Conservation (phyloP, 2,113 vertebrate genomes). For the Ameiurus melas region DNA sequence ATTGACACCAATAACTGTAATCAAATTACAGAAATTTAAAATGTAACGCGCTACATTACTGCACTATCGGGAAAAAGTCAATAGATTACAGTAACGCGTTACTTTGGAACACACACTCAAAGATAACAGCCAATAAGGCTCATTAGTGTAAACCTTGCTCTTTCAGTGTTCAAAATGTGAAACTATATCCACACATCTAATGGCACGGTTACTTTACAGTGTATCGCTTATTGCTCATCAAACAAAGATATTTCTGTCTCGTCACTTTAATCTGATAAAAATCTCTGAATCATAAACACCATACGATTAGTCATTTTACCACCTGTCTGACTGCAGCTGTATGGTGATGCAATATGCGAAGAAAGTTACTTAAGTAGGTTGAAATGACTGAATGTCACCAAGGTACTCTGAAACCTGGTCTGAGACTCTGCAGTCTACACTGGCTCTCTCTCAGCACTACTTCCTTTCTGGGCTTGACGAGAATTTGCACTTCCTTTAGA, state of each 20-base stretch:
- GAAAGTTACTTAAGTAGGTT: background rate
- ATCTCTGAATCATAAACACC: background rate
- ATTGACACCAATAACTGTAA: too few species aligned
- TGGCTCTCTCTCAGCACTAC: background rate
- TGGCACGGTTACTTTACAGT: background rate
- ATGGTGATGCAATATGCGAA: background rate
- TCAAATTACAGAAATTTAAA: too few species aligned
- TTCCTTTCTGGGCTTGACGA: background rate
- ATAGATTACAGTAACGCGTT: too few species aligned
- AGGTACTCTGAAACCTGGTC: background rate
- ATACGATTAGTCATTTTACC: background rate
- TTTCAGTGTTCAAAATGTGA: background rate
- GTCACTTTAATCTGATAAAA: background rate
- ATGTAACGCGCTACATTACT: too few species aligned
- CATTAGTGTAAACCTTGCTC: background rate
- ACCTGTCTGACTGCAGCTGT: background rate
- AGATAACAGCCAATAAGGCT: background rate
- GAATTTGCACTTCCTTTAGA: background rate
- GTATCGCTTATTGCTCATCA: background rate
- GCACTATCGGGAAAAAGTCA: too few species aligned
- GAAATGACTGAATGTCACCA: constrained; percentile 1
- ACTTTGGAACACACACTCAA: too few species aligned
- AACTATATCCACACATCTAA: background rate
- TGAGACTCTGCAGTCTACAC: background rate
- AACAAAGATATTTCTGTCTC: background rate